phyloP scores from a whole-genome alignment of 1,140 invertebrate genomes.

The Littorina saxatilis region DNA sequence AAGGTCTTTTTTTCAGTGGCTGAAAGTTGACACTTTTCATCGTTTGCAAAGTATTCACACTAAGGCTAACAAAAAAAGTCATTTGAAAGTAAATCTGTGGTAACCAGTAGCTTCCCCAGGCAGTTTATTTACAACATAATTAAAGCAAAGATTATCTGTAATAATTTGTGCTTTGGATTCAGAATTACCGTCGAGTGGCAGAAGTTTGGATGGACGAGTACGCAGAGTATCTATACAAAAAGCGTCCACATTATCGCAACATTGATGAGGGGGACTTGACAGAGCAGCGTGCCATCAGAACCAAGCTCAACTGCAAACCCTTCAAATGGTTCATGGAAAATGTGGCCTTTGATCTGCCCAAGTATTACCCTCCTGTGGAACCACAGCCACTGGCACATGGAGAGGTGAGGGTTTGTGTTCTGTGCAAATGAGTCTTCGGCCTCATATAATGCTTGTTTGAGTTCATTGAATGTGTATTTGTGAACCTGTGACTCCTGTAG shows the following conservation, averaged over 20 bases:
- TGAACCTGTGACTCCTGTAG: too few relatives aligned
- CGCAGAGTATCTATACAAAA: conserved; percentile 89
- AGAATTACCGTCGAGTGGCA: conserved; percentile 82
- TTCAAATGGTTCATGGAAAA: conserved; percentile 98
- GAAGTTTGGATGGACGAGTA: conserved; percentile 89
- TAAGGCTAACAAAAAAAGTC: too few relatives aligned
- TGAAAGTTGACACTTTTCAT: too few relatives aligned
- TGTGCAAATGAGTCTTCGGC: not conserved
- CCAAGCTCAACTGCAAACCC: conserved; percentile 89
- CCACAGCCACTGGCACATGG: conserved; percentile 92
- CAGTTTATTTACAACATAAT: too few relatives aligned
- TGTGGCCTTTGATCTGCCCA: conserved; percentile 93
- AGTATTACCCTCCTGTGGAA: conserved; percentile 94
- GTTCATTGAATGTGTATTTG: too few relatives aligned
- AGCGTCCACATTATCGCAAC: conserved; percentile 85
- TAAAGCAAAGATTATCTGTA: not conserved
- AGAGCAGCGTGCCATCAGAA: conserved; percentile 85
- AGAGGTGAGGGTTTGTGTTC: conserved; percentile 80
- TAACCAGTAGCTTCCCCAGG: too few relatives aligned
- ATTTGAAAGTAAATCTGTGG: too few relatives aligned
- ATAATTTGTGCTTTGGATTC: conserved; percentile 23
- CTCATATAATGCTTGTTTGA: not conserved
- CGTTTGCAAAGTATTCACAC: too few relatives aligned
- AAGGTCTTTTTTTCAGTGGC: too few relatives aligned
- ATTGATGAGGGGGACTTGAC: conserved; percentile 85